phyloP scores from a whole-genome alignment of 53 echinoderm and acorn worm species.

The Echinarachnius parma region DNA sequence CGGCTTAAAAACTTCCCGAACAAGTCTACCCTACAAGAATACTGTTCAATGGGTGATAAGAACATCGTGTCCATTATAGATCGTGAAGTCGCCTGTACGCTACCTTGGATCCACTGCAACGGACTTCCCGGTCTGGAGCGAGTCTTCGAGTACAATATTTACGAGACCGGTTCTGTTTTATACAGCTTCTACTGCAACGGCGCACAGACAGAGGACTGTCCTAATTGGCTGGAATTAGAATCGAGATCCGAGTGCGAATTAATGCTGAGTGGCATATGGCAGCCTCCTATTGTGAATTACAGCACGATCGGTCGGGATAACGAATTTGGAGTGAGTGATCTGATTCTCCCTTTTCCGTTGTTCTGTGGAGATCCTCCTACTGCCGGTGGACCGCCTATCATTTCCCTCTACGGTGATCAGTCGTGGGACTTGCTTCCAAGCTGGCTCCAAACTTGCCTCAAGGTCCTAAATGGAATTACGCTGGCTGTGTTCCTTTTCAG shows the following conservation, averaged over 20 bases:
- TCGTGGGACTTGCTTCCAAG: conserved; percentile 25
- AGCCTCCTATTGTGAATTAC: neutral
- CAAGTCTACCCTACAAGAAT: neutral
- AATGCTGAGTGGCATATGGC: no score
- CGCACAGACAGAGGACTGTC: no score
- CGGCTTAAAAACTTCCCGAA: conserved; percentile 3
- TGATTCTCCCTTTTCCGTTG: neutral
- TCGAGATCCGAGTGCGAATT: neutral
- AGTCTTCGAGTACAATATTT: neutral
- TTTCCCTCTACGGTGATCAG: conserved; percentile 5
- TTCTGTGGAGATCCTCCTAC: neutral
- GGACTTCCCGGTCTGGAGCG: neutral
- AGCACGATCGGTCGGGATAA: neutral
- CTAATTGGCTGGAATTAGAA: no score
- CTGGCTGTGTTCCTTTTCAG: neutral
- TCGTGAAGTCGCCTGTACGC: neutral
- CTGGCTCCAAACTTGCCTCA: conserved; percentile 3
- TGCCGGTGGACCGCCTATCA: neutral
- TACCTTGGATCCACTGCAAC: conserved; percentile 1
- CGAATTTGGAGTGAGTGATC: neutral
- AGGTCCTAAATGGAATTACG: conserved; percentile 17
- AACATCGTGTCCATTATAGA: neutral
- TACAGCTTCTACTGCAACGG: conserved; percentile 30
- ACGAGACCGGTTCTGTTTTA: neutral
- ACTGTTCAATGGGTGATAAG: neutral